These are phyloP conservation scores for Diabrotica undecimpunctata DNA, from an alignment of 1,140 invertebrate genomes.

Conservation along the genomic window DNA sequence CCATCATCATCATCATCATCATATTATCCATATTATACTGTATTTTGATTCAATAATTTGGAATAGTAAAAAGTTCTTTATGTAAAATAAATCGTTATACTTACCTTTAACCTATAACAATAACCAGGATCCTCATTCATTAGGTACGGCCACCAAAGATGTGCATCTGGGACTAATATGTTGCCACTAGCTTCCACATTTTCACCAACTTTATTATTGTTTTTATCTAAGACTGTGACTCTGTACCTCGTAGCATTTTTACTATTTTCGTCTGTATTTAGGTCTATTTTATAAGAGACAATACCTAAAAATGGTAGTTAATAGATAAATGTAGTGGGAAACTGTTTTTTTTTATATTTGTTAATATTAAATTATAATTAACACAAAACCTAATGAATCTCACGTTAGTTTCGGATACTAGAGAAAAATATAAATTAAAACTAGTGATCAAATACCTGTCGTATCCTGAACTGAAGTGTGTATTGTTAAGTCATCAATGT, in stretches of 20 bases:
- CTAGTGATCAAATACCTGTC: conserved; percentile 24
- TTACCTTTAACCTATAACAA: conserved; percentile 40
- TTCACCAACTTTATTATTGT: conserved; percentile 52
- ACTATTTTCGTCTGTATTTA: conserved; percentile 38
- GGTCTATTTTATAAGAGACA: conserved; percentile 25
- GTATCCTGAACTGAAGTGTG: conserved; percentile 63
- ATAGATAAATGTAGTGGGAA: too few relatives aligned
- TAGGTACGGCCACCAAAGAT: conserved; percentile 90
- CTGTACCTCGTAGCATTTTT: conserved; percentile 30
- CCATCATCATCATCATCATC: too few relatives aligned
- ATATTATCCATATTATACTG: too few relatives aligned
- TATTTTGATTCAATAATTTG: too few relatives aligned
- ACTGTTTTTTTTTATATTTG: too few relatives aligned
- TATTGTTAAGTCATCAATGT: conserved; percentile 80
- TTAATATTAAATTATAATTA: too few relatives aligned
- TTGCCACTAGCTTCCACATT: conserved; percentile 24
- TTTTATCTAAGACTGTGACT: conserved; percentile 51
- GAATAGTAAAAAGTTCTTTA: too few relatives aligned
- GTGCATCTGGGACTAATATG: conserved; percentile 61
- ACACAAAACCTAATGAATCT: too few relatives aligned
- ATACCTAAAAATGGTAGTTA: conserved; percentile 7
- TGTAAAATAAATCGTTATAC: neutral
- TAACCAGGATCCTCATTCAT: conserved; percentile 83
- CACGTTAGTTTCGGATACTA: too few relatives aligned
- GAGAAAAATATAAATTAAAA: too few relatives aligned